These are phyloP conservation scores for Danio choprae DNA, from an alignment of 2,797 vertebrate genomes.

Conservation along the genomic window DNA sequence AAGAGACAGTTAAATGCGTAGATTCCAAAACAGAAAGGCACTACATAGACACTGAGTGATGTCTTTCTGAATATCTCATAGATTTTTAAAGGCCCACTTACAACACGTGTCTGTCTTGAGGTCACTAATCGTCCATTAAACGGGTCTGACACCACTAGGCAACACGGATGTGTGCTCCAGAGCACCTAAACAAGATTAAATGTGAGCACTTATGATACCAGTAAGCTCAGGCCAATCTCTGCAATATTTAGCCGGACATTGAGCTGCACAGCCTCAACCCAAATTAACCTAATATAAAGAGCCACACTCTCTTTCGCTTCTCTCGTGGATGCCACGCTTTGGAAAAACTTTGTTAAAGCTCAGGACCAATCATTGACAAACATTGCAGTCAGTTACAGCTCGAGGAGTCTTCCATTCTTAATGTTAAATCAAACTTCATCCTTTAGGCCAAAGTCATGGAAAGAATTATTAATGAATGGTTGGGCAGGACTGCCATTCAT, in stretches of 20 bases:
- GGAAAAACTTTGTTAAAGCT: constrained; percentile 53
- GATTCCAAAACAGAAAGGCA: constrained; percentile 71
- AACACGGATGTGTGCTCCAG: constrained; percentile 62
- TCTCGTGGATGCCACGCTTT: constrained; percentile 35
- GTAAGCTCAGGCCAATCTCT: constrained; percentile 76
- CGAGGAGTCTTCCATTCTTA: constrained; percentile 50
- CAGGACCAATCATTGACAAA: constrained; percentile 58
- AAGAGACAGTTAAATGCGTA: constrained; percentile 55
- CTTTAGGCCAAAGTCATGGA: constrained; percentile 59
- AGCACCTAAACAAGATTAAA: constrained; percentile 68
- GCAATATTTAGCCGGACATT: constrained; percentile 80
- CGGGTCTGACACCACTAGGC: constrained; percentile 76
- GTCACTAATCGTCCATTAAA: constrained; percentile 69
- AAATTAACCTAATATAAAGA: constrained; percentile 70
- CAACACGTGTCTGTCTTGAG: constrained; percentile 61
- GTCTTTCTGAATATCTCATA: constrained; percentile 62
- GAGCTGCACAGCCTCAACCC: constrained; percentile 74
- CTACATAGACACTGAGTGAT: constrained; percentile 63
- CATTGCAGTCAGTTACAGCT: constrained; percentile 56
- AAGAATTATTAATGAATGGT: constrained; percentile 53
- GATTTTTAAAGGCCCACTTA: constrained; percentile 55
- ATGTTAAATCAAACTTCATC: constrained; percentile 39
- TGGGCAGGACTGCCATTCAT: constrained; percentile 42
- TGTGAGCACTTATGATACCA: constrained; percentile 74
- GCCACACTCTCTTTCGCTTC: constrained; percentile 58